Evolutionary conservation across 2,797 vertebrate genomes (phyloP).

Genomic region (Epinephelus awoara): DNA sequence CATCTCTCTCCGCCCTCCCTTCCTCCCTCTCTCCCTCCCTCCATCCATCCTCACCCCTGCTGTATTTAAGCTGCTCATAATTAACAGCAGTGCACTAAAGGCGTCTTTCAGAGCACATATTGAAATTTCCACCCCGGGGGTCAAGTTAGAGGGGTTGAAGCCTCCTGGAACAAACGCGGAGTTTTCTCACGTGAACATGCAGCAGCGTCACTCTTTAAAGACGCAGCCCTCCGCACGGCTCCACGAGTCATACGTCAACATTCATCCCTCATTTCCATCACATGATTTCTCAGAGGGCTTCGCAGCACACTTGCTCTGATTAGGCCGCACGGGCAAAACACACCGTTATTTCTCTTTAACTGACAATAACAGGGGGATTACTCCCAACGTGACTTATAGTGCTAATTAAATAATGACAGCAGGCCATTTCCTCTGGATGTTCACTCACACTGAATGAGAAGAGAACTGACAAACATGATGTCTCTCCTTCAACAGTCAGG

Average conservation of each 20-base stretch:
- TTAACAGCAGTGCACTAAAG: constrained; percentile 39
- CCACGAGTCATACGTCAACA: constrained; percentile 27
- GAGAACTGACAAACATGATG: not conserved
- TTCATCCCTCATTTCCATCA: constrained; percentile 12
- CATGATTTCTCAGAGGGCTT: constrained; percentile 22
- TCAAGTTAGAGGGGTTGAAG: constrained; percentile 8
- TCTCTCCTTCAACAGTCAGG: not conserved
- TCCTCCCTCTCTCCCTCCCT: not conserved
- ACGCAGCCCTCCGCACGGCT: constrained; percentile 18
- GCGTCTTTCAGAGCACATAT: constrained; percentile 16
- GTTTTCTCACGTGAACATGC: constrained; percentile 42
- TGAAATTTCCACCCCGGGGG: constrained; percentile 19
- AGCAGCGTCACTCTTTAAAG: constrained; percentile 43
- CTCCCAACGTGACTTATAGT: not conserved
- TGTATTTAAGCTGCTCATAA: constrained; percentile 41
- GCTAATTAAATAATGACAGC: constrained; percentile 30
- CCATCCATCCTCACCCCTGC: not conserved
- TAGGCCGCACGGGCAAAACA: constrained; percentile 12
- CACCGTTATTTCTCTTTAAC: not conserved
- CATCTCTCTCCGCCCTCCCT: not conserved
- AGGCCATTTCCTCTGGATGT: not conserved
- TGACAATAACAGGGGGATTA: constrained; percentile 11
- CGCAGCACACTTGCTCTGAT: constrained; percentile 13
- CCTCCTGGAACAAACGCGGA: not conserved
- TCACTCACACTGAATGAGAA: not conserved